These are phyloP conservation scores for Drosophila ohnishii DNA, from an alignment of 1,140 invertebrate species.

Conservation along the genomic window DNA sequence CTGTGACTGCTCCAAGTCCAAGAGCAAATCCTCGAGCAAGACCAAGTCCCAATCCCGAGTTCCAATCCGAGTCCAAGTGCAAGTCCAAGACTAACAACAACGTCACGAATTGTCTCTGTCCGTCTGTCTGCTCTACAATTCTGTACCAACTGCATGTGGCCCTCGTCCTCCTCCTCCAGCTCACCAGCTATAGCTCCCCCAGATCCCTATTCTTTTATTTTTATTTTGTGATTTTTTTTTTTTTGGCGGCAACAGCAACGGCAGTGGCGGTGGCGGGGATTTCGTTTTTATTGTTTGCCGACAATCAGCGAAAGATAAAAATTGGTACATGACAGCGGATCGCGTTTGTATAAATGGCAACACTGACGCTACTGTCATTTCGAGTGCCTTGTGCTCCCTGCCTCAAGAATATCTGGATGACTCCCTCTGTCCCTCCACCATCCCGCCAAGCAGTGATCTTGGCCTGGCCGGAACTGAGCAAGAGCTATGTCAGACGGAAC, in stretches of 20 bases:
- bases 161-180: not conserved
- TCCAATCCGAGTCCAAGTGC: conserved; percentile 38
- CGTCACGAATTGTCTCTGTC: conserved; percentile 82
- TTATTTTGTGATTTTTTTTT: conserved; percentile 20
- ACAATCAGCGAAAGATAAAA: conserved; percentile 82
- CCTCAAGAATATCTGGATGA: not conserved
- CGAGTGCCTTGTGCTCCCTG: conserved; percentile 51
- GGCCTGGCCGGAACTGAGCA: conserved; percentile 46
- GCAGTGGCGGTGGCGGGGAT: conserved; percentile 49
- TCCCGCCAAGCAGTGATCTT: not conserved
- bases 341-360: conserved; percentile 82
- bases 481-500: conserved; percentile 66
- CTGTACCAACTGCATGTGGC: conserved; percentile 51
- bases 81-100: conserved; percentile 80
- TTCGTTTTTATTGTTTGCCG: conserved; percentile 82
- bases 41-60: conserved; percentile 31
- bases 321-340: conserved; percentile 82
- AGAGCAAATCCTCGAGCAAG: conserved; percentile 11
- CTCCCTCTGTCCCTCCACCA: not conserved
- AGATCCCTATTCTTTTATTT: conserved; percentile 28
- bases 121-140: conserved; percentile 72
- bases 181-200: conserved; percentile 4
- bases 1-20: conserved; percentile 3
- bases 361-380: conserved; percentile 81
- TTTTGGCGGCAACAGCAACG: conserved; percentile 13